Evolutionary conservation across 2,113 vertebrate genomes (phyloP), one percentile per base, ranked within the genome.

Genomic region (Melanocharis versteri): DNA sequence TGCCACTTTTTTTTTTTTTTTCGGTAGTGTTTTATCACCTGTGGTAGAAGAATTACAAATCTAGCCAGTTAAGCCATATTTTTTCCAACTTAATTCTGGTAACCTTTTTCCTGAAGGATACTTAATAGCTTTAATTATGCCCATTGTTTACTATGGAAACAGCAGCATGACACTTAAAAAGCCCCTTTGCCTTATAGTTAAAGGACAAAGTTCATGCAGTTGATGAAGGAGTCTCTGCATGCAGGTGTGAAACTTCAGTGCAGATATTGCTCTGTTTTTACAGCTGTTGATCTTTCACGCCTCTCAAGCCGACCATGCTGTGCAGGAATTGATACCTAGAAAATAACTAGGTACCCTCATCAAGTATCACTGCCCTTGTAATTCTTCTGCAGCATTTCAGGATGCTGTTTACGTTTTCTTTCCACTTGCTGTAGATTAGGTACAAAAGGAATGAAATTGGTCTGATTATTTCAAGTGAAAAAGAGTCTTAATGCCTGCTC

Each of bases 61-160:
- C 56, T 51, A 87, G n/a, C 8, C 79, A 94, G 77, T 92, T 95
- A 96, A 91, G 2, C 51, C 21, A 7, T 81, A 66, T 61, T 89
- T 94, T 95, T 87, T 30, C 17, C 28, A 31, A 30, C 26, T 84
- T 94, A 80, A 53, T 92, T 90, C 6, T 61, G 19, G 58, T 82
- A 56, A 57, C 50, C 47, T 65, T 94, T 95, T 77, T 21, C 79
- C 61, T 89, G 37, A 56, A 91, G 85, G 79, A 91, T 62, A 75
- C 37, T 39, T 80, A 88, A 77, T 83, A 91, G 75, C 58, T 87
- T 95, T 97, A 97, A 97, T 97, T 98, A 92, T 15, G 14, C 31
- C 39, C 56, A 58, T 75, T 96, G 91, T 97, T 98, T 97, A 81
- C 94, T 96, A 60, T 96, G 50, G 87, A 97, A 89, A 96, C 69